Base-by-base conservation (phyloP, 2,888 invertebrate genomes). In the Imbricaverruca yamaguchii region DNA sequence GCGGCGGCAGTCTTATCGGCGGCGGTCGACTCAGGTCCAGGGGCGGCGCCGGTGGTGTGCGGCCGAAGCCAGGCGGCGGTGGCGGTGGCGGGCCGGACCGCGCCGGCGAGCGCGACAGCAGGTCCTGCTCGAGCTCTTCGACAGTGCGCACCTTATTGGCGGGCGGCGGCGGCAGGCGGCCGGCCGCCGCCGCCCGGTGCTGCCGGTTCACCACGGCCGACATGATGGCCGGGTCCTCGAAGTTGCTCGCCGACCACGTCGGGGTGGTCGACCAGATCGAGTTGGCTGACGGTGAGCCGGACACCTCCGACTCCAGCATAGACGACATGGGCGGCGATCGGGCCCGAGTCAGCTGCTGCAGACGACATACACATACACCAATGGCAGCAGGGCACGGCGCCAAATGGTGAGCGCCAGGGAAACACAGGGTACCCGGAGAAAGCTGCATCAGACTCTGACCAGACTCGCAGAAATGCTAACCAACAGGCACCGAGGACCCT, bases 41-140 rank as follows among this genome's bases (percentile, higher is more conserved):
- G 55, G 81, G 81, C 57, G 61, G 78, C 77, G 55, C 25, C 59
- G 56, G 23, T 57, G 81, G 63, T 9, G 81, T 65, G 23, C 78
- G 55, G 57, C 65, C 67, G 56, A 25, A 74, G 25, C 25, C 69
- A 23, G 56, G 57, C 59, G 11, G 79, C 56, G 57, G 80, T n/a
- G n/a, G n/a, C 57, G 80, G 67, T 55, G 63, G 18, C 4, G 39
- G 61, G 15, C 55, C 57, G 80, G 80, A 39, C 61, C 74, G 81
- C 53, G 78, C 53, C 74, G 80, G 63, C 55, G 74, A 74, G 56
- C 88, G 88, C 84, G 90, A 90, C 0, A 92, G 89, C 81, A 93
- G 87, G 84, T 91, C 91, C 74, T 92, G 89, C 86, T 93, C 93
- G 85, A 93, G 84, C 86, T 93, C 93, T 85, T 93, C 92, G 13